Conservation (phyloP, 2,113 vertebrate genomes). For the Thomomys bottae region DNA sequence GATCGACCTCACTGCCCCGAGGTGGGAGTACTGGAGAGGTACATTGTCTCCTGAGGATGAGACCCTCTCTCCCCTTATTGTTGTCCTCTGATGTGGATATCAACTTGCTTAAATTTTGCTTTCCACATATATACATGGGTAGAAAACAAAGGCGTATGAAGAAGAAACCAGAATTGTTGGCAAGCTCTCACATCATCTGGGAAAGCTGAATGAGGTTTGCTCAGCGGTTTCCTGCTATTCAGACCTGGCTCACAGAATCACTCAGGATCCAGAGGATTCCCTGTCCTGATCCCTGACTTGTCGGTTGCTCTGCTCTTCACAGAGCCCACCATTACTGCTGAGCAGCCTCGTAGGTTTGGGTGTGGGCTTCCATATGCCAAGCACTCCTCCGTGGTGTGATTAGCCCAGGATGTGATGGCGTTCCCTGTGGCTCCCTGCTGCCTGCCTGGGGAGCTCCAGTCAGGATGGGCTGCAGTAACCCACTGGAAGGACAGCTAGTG, state of each 20-base stretch:
- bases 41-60: background rate
- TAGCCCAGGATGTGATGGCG: background rate
- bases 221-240: background rate
- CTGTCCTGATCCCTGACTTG: background rate
- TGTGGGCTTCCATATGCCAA: background rate
- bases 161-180: constrained; percentile 24
- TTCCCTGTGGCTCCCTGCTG: background rate
- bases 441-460: background rate
- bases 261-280: background rate
- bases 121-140: background rate
- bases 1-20: background rate
- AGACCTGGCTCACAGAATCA: background rate
- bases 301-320: background rate
- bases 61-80: background rate
- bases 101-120: background rate
- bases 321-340: background rate
- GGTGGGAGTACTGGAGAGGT: background rate
- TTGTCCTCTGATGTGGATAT: background rate
- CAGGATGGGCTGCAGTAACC: background rate
- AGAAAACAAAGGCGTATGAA: background rate
- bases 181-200: background rate
- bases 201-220: background rate
- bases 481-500: background rate
- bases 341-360: no score
- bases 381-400: no score